Conservation (phyloP, 2,797 vertebrate species). For the Myotis planiceps region DNA sequence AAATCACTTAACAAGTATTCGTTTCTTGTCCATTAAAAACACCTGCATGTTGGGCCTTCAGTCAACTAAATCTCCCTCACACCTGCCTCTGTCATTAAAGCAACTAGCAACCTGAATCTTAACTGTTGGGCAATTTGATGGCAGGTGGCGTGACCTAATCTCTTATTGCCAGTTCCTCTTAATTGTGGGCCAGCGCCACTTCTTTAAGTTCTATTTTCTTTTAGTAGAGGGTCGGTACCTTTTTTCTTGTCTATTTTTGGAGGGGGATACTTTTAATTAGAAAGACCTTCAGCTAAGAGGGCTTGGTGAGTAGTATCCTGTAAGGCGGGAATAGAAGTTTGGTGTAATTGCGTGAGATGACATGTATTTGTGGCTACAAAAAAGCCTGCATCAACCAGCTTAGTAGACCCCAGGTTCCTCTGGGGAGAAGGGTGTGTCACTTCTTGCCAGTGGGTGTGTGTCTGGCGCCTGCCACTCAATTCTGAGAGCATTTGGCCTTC, state of each 20-base stretch:
- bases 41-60: background rate
- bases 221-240: background rate
- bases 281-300: background rate
- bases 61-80: background rate
- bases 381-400: background rate
- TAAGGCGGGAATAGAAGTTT: background rate
- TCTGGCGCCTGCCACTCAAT: too few species aligned
- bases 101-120: background rate
- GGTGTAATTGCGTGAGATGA: background rate
- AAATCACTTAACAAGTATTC: slow-evolving; percentile 13
- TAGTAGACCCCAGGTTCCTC: background rate
- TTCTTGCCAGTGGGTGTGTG: background rate
- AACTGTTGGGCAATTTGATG: background rate
- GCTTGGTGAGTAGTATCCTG: background rate
- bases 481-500: background rate
- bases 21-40: background rate
- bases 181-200: background rate
- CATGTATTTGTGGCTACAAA: background rate
- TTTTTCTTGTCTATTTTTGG: background rate
- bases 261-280: background rate
- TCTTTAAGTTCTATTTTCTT: background rate
- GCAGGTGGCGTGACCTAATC: background rate
- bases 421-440: background rate
- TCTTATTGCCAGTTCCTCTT: background rate
- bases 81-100: background rate